A percentile compares a stretch with the other conserved stretches of the same genome.
Evolutionary conservation across 2,888 invertebrate species (phyloP).

Genomic region (Drosophila vallismaia): DNA sequence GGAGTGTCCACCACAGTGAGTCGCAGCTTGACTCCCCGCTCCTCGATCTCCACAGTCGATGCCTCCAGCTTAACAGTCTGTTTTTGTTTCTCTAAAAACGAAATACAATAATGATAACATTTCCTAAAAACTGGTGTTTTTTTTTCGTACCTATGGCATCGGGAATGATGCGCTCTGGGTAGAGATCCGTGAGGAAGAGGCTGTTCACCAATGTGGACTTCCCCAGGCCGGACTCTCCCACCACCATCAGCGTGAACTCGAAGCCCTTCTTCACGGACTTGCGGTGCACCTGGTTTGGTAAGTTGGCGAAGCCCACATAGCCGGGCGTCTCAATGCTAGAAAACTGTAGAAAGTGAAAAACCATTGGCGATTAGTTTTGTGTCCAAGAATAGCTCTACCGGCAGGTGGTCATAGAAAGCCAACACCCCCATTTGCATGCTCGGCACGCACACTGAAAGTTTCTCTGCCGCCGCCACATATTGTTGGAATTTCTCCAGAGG

Average conservation of each 20-base stretch:
- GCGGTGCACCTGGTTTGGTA: slow-evolving; percentile 98
- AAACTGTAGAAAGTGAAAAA: slow-evolving; percentile 86
- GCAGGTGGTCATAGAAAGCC: neutral
- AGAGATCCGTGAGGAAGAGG: slow-evolving; percentile 96
- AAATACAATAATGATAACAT: neutral
- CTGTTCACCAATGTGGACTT: slow-evolving; percentile 98
- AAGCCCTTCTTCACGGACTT: slow-evolving; percentile 99
- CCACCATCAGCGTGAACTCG: slow-evolving; percentile 98
- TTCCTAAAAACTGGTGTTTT: neutral
- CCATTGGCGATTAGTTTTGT: neutral
- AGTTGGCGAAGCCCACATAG: slow-evolving; percentile 91
- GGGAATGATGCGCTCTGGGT: slow-evolving; percentile 95
- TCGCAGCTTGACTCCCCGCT: slow-evolving; percentile 95
- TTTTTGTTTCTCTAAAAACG: slow-evolving; percentile 90
- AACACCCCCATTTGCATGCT: neutral
- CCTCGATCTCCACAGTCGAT: slow-evolving; percentile 98
- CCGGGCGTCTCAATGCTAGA: slow-evolving; percentile 93
- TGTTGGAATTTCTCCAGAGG: neutral
- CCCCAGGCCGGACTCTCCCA: slow-evolving; percentile 95
- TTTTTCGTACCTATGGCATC: slow-evolving; percentile 90
- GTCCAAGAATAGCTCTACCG: neutral
- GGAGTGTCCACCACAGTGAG: slow-evolving; percentile 98
- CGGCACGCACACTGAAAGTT: neutral
- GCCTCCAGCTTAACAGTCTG: slow-evolving; percentile 97
- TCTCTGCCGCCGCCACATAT: slow-evolving; percentile 3